Conservation (phyloP, 2,888 invertebrate species). For the Brassicogethes aeneus region DNA sequence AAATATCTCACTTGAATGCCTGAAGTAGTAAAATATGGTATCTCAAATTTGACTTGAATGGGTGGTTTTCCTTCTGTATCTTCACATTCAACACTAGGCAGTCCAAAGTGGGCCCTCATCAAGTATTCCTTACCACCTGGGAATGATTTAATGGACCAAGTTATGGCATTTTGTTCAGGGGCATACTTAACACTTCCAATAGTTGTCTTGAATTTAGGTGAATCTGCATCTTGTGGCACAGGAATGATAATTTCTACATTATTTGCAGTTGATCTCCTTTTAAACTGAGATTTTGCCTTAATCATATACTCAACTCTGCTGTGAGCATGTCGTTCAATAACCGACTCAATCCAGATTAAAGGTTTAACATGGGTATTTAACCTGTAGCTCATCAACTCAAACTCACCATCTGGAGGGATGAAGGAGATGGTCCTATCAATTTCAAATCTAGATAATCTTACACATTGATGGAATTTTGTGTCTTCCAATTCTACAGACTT, state of each 20-base stretch:
- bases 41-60: constrained; percentile 98
- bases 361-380: constrained; percentile 94
- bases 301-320: constrained; percentile 98
- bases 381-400: constrained; percentile 97
- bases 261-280: constrained; percentile 93
- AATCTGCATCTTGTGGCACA: constrained; percentile 94
- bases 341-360: constrained; percentile 97
- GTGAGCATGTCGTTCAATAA: constrained; percentile 94
- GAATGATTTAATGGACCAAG: constrained; percentile 96
- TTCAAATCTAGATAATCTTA: constrained; percentile 91
- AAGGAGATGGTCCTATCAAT: constrained; percentile 98
- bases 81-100: constrained; percentile 92
- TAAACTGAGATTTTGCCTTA: constrained; percentile 97
- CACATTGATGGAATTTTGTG: constrained; percentile 98
- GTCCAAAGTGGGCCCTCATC: constrained; percentile 95
- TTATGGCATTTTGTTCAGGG: constrained; percentile 92
- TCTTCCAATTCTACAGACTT: constrained; percentile 98
- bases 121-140: constrained; percentile 92
- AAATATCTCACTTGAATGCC: constrained; percentile 95
- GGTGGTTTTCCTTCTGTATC: constrained; percentile 95
- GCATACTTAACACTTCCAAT: constrained; percentile 96
- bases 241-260: constrained; percentile 97
- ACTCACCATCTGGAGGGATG: constrained; percentile 98
- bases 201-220: constrained; percentile 96
- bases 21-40: constrained; percentile 97